Evolutionary conservation across 1,140 invertebrate genomes (phyloP).

Genomic region (Drosophila repleta): DNA sequence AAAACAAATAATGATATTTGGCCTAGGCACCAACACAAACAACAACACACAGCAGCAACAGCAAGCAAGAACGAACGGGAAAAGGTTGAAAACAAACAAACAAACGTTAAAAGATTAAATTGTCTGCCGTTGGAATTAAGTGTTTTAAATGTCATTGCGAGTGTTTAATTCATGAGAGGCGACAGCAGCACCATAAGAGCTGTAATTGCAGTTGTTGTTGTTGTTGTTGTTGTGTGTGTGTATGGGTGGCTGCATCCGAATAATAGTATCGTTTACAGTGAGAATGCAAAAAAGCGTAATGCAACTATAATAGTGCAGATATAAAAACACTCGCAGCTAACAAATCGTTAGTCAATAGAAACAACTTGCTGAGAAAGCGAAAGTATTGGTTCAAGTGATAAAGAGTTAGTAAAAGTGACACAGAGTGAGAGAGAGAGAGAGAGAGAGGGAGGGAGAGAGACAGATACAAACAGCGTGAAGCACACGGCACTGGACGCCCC

Average conservation of each 20-base stretch:
- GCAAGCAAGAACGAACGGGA: constrained; percentile 39
- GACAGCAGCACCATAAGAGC: background rate
- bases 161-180: constrained; percentile 72
- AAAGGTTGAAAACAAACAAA: constrained; percentile 75
- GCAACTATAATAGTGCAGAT: constrained; percentile 33
- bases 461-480: constrained; percentile 1
- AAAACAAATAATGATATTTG: constrained; percentile 38
- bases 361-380: constrained; percentile 37
- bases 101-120: constrained; percentile 79
- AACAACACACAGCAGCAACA: constrained; percentile 31
- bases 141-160: constrained; percentile 81
- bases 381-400: constrained; percentile 23
- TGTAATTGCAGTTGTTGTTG: constrained; percentile 13
- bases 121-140: constrained; percentile 79
- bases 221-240: constrained; percentile 17
- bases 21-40: constrained; percentile 30
- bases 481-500: constrained; percentile 24
- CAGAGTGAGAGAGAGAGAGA: background rate
- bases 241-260: constrained; percentile 16
- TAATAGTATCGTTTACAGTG: constrained; percentile 52
- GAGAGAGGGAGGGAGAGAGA: background rate
- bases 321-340: constrained; percentile 54
- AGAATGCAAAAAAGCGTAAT: constrained; percentile 39
- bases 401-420: background rate
- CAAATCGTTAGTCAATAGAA: constrained; percentile 59